A percentile compares a stretch with the other conserved stretches of the same genome.
Conservation (phyloP, 2,888 invertebrate genomes). For the Orthosia gracilis region DNA sequence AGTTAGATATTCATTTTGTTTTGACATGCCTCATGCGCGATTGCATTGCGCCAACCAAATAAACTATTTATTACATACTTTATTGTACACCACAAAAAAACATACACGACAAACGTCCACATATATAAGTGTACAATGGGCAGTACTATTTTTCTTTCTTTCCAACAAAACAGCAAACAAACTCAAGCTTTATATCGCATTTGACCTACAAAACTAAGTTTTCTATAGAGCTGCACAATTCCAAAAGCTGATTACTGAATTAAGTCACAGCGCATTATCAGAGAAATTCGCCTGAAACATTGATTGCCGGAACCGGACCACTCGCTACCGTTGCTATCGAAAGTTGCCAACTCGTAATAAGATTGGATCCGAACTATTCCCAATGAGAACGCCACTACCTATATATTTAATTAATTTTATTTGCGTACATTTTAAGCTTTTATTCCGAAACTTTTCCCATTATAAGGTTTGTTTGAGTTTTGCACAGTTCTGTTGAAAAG, state of each 20-base stretch:
- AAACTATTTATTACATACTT: too few species aligned
- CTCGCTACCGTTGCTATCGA: constrained; percentile 64
- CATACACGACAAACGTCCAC: too few species aligned
- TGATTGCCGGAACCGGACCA: constrained; percentile 64
- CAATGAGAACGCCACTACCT: constrained; percentile 55
- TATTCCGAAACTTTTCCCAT: constrained; percentile 55
- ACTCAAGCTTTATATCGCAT: background rate
- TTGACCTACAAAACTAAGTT: constrained; percentile 18
- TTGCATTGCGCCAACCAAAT: too few species aligned
- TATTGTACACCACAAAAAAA: too few species aligned
- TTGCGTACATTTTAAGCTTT: constrained; percentile 44
- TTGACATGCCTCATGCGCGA: too few species aligned
- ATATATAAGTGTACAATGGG: too few species aligned
- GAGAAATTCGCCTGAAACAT: constrained; percentile 66
- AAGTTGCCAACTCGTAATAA: constrained; percentile 77
- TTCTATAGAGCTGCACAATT: constrained; percentile 21
- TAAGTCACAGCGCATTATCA: constrained; percentile 69
- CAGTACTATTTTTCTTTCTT: too few species aligned
- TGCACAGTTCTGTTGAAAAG: constrained; percentile 37
- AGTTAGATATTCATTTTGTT: too few species aligned
- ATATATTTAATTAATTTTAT: constrained; percentile 48
- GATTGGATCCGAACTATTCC: constrained; percentile 71
- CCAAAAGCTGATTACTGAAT: constrained; percentile 57
- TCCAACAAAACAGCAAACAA: constrained; percentile 8
- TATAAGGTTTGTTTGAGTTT: constrained; percentile 40